Evolutionary conservation across 1,140 invertebrate genomes (phyloP).

Genomic region (Sminthurinus signatus): DNA sequence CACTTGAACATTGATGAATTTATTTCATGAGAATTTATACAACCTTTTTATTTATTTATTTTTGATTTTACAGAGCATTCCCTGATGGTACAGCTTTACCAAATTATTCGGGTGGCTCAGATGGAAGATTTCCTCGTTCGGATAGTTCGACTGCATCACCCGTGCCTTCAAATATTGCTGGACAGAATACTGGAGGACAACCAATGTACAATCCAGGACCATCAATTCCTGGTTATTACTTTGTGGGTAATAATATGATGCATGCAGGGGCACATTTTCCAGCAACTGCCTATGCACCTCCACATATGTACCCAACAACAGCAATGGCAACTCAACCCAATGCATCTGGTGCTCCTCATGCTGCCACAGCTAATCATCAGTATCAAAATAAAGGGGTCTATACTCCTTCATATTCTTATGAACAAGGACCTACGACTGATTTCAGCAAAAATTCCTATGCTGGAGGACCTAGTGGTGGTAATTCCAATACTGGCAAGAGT

Average conservation of each 20-base stretch:
- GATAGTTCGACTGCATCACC: conserved; percentile 40
- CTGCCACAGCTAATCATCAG: conserved; percentile 33
- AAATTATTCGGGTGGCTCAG: conserved; percentile 31
- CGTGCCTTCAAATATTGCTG: conserved; percentile 40
- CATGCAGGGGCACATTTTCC: conserved; percentile 28
- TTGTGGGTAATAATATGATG: conserved; percentile 35
- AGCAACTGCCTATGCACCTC: conserved; percentile 23
- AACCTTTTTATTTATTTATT: too few species aligned
- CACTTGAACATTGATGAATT: too few species aligned
- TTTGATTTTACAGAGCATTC: conserved; percentile 11
- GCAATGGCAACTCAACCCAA: conserved; percentile 31
- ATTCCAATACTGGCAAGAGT: conserved; percentile 29
- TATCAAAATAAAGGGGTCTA: conserved; percentile 37
- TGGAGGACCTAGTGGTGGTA: conserved; percentile 25
- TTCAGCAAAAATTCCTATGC: conserved; percentile 28
- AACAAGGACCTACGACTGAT: conserved; percentile 27
- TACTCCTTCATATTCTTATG: conserved; percentile 21
- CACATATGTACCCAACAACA: conserved; percentile 36
- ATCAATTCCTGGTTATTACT: conserved; percentile 26
- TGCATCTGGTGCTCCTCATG: conserved; percentile 33
- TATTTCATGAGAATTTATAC: too few species aligned
- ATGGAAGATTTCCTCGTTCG: conserved; percentile 31
- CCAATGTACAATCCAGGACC: conserved; percentile 28
- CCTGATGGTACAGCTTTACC: conserved; percentile 28
- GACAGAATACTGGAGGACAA: conserved; percentile 29